phyloP scores from a whole-genome alignment of 1,140 invertebrate species.

The Aricia agestis region DNA sequence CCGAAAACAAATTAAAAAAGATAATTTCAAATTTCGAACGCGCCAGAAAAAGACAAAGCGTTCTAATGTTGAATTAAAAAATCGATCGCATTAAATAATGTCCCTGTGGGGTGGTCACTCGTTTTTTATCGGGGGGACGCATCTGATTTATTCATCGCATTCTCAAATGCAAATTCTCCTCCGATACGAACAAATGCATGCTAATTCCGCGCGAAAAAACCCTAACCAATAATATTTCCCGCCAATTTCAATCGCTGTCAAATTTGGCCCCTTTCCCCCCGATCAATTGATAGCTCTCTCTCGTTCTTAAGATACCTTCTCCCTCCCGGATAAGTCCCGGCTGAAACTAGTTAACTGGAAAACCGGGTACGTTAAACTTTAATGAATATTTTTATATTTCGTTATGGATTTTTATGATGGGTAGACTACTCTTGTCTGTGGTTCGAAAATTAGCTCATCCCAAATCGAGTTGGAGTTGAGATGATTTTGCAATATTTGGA shows the following conservation, averaged over 20 bases:
- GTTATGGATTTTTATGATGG: slow-evolving; percentile 11
- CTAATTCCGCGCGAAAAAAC: slow-evolving; percentile 45
- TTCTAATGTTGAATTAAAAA: slow-evolving; percentile 16
- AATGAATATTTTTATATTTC: slow-evolving; percentile 19
- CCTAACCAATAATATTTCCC: slow-evolving; percentile 66
- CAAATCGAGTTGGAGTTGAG: too few relatives aligned
- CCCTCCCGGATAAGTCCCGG: slow-evolving; percentile 61
- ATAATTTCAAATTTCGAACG: neutral
- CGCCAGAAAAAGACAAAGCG: neutral
- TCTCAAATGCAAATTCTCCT: slow-evolving; percentile 30
- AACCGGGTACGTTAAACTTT: slow-evolving; percentile 34
- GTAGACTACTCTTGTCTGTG: neutral
- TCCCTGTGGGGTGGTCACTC: slow-evolving; percentile 5
- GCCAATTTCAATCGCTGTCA: slow-evolving; percentile 74
- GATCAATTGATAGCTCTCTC: slow-evolving; percentile 70
- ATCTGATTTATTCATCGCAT: slow-evolving; percentile 31
- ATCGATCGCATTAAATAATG: slow-evolving; percentile 15
- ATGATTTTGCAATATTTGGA: too few relatives aligned
- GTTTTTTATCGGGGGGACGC: slow-evolving; percentile 19
- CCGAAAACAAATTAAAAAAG: neutral
- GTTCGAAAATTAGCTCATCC: too few relatives aligned
- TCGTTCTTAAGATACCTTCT: slow-evolving; percentile 60
- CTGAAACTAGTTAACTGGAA: slow-evolving; percentile 39
- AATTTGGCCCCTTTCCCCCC: slow-evolving; percentile 61
- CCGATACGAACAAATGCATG: slow-evolving; percentile 44